These are phyloP conservation scores for Epirrita christyi DNA, from an alignment of 2,888 invertebrate genomes.

Conservation along the genomic window DNA sequence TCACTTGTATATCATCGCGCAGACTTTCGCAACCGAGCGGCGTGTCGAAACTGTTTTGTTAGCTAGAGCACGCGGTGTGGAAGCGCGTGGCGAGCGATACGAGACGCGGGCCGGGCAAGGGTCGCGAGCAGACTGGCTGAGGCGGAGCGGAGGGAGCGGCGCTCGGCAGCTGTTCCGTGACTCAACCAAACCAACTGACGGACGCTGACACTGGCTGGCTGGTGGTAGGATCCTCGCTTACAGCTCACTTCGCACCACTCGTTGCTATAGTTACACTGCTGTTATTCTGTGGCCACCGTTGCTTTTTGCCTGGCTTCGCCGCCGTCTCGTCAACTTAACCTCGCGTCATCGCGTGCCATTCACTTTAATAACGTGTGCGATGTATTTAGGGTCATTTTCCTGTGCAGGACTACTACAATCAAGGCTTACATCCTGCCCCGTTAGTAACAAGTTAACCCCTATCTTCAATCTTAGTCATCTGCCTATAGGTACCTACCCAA, in stretches of 20 bases:
- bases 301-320: conserved; percentile 44
- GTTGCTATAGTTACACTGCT: conserved; percentile 5
- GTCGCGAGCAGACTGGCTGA: conserved; percentile 57
- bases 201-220: conserved; percentile 35
- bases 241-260: conserved; percentile 63
- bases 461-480: not conserved
- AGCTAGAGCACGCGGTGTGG: conserved; percentile 52
- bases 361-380: conserved; percentile 39
- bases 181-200: conserved; percentile 46
- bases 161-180: conserved; percentile 41
- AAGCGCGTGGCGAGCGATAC: conserved; percentile 31
- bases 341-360: conserved; percentile 51
- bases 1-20: conserved; percentile 85
- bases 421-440: conserved; percentile 23
- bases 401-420: conserved; percentile 15
- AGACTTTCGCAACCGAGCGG: conserved; percentile 81
- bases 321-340: conserved; percentile 42
- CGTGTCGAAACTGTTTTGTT: conserved; percentile 77
- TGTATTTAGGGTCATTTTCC: conserved; percentile 34
- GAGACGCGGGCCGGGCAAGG: conserved; percentile 40
- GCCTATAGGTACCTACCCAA: no score
- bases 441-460: conserved; percentile 6
- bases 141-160: conserved; percentile 41
- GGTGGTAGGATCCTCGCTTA: conserved; percentile 47
- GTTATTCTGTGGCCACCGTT: conserved; percentile 32